Base-by-base conservation (phyloP, 2,113 vertebrate species). In the Myotis davidii region DNA sequence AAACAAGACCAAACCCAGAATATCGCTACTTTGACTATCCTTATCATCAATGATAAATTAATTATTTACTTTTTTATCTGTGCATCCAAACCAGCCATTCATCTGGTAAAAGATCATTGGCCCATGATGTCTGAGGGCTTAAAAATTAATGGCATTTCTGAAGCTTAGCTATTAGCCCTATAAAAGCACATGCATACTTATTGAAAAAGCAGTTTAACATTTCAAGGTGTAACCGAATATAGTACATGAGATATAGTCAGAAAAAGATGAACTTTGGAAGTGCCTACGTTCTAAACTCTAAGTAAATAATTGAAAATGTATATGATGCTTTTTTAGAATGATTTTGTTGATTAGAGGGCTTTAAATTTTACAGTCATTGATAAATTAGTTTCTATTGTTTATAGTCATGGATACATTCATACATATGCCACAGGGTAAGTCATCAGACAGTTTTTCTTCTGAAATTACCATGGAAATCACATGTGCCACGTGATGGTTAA, bases 21-120 rank as follows among this genome's bases (percentile, higher is more conserved):
- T 74, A 34, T 37, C 72, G 0, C 72, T 42, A 18, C 21, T 32
- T 10, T 9, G 54, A 73, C 23, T 50, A 72, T 65, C 50, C 21
- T 73, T 85, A 73, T 45, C 48, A 59, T 70, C 45, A 78, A 2
- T 69, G n/a, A 21, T 90, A 69, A 91, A 54, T 54, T 37, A 32
- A 59, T 12, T 82, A 37, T 90, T 94, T 78, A 32, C 42, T 83
- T 94, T 85, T 67, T 73, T 73, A 83, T 89, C 79, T 83, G 9
- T 61, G 8, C 4, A 42, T 89, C 18, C 37, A 94, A 94, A 7
- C 34, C 54, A 83, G 13, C n/a, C 6, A 27, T 23, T 67, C 5
- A 56, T 64, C 74, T 74, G 64, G 50, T 39, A 50, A 64, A 69
- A 74, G 39, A 73, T 50, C 12, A n/a, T 73, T 87, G 88, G 59